These are phyloP conservation scores for Rhabdornis inornatus DNA, from an alignment of 2,113 vertebrate species.

Conservation along the genomic window DNA sequence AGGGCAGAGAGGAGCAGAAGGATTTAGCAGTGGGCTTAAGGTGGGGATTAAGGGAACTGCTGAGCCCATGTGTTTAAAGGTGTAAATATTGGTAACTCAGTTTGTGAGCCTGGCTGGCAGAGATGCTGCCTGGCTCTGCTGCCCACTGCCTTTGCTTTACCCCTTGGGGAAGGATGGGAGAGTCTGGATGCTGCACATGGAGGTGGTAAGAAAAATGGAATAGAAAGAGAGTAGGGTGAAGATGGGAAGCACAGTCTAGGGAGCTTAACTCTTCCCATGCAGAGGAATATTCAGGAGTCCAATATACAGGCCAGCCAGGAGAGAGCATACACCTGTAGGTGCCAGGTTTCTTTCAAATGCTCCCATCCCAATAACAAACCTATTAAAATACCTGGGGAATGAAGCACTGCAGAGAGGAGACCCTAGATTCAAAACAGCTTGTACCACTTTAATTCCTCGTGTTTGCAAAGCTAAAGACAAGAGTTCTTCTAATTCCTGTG, in stretches of 20 bases:
- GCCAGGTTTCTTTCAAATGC: not conserved
- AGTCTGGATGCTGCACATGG: not conserved
- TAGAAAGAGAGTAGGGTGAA: not conserved
- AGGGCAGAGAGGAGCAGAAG: not conserved
- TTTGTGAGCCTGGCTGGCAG: not conserved
- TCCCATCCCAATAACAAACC: not conserved
- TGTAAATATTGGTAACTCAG: not conserved
- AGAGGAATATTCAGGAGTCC: not conserved
- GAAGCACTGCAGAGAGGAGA: not conserved
- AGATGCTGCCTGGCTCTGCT: not conserved
- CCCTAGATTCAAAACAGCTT: not conserved
- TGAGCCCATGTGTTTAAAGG: not conserved
- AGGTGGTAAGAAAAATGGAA: not conserved
- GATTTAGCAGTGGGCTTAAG: not conserved
- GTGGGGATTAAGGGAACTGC: not conserved
- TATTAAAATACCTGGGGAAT: not conserved
- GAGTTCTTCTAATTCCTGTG: not conserved
- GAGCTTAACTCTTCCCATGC: not conserved
- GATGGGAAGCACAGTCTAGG: not conserved
- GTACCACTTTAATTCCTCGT: not conserved
- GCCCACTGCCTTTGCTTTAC: not conserved
- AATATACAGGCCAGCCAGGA: not conserved
- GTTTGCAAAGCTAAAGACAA: not conserved
- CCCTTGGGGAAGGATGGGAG: not conserved
- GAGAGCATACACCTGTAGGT: fast-evolving